Percentiles rank a stretch among this genome's conserved stretches.
These are phyloP conservation scores for Silurus asotus DNA, from an alignment of 2,113 vertebrate genomes.

Conservation along the genomic window DNA sequence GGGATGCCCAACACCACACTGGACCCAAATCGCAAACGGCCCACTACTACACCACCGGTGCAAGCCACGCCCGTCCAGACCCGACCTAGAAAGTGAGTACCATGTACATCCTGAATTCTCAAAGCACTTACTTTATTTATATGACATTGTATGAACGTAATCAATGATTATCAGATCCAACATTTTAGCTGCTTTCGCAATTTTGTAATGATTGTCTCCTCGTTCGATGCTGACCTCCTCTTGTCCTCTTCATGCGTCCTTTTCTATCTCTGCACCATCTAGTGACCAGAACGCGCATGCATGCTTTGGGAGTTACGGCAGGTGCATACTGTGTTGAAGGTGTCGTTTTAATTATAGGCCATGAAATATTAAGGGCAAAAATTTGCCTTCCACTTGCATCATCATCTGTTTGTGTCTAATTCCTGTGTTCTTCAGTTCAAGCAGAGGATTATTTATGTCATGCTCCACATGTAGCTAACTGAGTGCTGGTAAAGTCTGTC, in stretches of 20 bases:
- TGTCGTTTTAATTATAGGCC: neutral
- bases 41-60: constrained; percentile 77
- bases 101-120: too few relatives aligned
- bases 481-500: neutral
- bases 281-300: constrained; percentile 34
- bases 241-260: neutral
- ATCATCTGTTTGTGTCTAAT: neutral
- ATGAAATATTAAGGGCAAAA: neutral
- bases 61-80: constrained; percentile 73
- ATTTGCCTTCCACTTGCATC: neutral
- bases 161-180: neutral
- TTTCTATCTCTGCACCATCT: constrained; percentile 16
- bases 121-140: neutral
- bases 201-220: neutral
- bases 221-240: neutral
- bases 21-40: constrained; percentile 81
- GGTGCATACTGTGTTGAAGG: neutral
- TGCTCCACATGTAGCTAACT: neutral
- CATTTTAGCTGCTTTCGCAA: neutral
- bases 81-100: constrained; percentile 80
- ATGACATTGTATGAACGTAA: neutral
- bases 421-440: neutral
- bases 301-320: neutral
- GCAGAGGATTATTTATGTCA: neutral
- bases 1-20: constrained; percentile 80